Evolutionary conservation across 1,140 invertebrate genomes (phyloP), one percentile per base, ranked within the genome.

Genomic region (Drosophila auraria): DNA sequence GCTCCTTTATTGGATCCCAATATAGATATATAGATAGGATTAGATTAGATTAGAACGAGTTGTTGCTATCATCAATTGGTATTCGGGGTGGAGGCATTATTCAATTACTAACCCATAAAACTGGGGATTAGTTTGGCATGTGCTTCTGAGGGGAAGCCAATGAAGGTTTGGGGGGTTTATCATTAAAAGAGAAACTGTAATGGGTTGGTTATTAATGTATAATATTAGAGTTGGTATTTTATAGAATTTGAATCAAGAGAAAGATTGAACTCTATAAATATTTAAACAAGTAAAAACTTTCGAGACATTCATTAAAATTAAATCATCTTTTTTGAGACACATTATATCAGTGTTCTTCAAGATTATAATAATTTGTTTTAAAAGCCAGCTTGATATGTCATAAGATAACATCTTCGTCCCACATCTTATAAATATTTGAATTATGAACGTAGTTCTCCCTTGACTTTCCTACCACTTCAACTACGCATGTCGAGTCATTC

Each of bases 71-170:
- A 59, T 38, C n/a, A 38, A 66, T 49, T 9, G 44, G n/a, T 9
- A 30, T 54, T 9, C n/a, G 36, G 47, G 25, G 23, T 23, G 30
- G 50, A 38, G 9, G 42, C 12, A 73, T 73, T 73, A 73, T 59
- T 59, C 30, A 73, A 73, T 73, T 73, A 73, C 25, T 73, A 61
- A 53, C 47, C 44, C 15, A 61, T 61, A 73, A 61, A 70, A 38
- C 3, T 14, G 45, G n/a, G n/a, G 45, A 53, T 53, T 73, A 73
- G 20, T 61, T 33, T 51, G 47, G 70, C 45, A 27, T 72, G 56
- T 60, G 70, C 70, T 73, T 30, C 20, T 72, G 47, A 47, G 36
- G n/a, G 17, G n/a, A 27, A 49, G 11, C 7, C 7, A 20, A 20
- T 17, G 2, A 3, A 2, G 36, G 9, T 23, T 38, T 68, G 17